Evolutionary conservation across 2,888 invertebrate genomes (phyloP).

Genomic region (Acanthacorydalis orientalis): DNA sequence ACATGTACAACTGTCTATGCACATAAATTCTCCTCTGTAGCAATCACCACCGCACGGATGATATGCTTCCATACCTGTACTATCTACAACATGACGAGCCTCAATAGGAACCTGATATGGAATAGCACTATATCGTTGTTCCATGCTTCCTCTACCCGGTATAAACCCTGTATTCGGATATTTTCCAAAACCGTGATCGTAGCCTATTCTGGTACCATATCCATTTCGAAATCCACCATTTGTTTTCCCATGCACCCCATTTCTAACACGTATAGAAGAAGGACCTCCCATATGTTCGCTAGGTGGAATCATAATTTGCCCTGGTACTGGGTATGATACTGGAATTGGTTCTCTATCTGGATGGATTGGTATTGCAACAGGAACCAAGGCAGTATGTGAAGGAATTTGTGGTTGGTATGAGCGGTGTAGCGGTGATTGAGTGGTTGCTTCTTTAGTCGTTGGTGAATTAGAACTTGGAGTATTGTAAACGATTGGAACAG

Average conservation of each 20-base stretch:
- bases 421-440: slow-evolving; percentile 7
- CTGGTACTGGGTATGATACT: not conserved
- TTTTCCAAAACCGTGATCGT: slow-evolving; percentile 9
- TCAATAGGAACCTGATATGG: not conserved
- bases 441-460: slow-evolving; percentile 6
- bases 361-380: slow-evolving; percentile 3
- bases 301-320: not conserved
- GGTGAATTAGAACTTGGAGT: slow-evolving; percentile 19
- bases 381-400: slow-evolving; percentile 7
- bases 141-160: slow-evolving; percentile 14
- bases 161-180: slow-evolving; percentile 18
- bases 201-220: slow-evolving; percentile 7
- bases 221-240: slow-evolving; percentile 16
- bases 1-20: slow-evolving; percentile 45
- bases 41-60: slow-evolving; percentile 25
- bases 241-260: slow-evolving; percentile 18
- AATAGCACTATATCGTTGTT: slow-evolving; percentile 9
- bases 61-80: slow-evolving; percentile 12
- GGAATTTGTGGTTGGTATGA: slow-evolving; percentile 8
- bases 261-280: too few species aligned
- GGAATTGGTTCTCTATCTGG: slow-evolving; percentile 5
- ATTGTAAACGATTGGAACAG: slow-evolving; percentile 22
- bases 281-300: not conserved
- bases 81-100: too few species aligned
- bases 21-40: slow-evolving; percentile 33